Conservation (phyloP, 2,113 vertebrate genomes). For the Xyliphius kryptos region DNA sequence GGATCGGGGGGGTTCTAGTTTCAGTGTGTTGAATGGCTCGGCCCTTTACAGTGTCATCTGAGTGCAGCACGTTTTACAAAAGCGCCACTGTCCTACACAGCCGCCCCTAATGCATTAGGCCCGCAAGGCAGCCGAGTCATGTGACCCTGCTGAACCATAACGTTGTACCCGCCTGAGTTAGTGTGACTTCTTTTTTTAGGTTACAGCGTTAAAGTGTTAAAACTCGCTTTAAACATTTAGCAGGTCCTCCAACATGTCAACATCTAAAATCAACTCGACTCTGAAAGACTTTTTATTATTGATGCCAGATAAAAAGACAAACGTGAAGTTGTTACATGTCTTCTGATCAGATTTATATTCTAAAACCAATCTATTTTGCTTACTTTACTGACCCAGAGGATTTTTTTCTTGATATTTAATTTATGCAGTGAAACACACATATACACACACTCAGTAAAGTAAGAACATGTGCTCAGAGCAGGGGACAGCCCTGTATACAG, state of each 20-base stretch:
- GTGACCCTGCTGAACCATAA: constrained; percentile 37
- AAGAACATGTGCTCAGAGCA: no score
- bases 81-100: constrained; percentile 49
- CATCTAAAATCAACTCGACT: no score
- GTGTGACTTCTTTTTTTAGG: constrained; percentile 53
- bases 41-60: constrained; percentile 39
- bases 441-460: no score
- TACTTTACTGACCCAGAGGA: no score
- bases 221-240: not conserved
- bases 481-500: no score
- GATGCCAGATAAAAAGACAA: no score
- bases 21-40: not conserved
- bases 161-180: constrained; percentile 26
- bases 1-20: not conserved
- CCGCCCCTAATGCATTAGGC: constrained; percentile 48
- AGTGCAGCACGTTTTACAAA: constrained; percentile 42
- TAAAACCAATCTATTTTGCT: no score
- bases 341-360: no score
- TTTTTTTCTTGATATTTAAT: no score
- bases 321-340: no score
- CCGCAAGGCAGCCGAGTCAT: constrained; percentile 34
- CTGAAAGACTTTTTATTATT: no score
- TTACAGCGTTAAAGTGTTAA: constrained; percentile 40
- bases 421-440: no score
- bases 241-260: not conserved